These are phyloP conservation scores for Zaprionus taronus DNA, from an alignment of 1,140 invertebrate genomes.

Conservation along the genomic window DNA sequence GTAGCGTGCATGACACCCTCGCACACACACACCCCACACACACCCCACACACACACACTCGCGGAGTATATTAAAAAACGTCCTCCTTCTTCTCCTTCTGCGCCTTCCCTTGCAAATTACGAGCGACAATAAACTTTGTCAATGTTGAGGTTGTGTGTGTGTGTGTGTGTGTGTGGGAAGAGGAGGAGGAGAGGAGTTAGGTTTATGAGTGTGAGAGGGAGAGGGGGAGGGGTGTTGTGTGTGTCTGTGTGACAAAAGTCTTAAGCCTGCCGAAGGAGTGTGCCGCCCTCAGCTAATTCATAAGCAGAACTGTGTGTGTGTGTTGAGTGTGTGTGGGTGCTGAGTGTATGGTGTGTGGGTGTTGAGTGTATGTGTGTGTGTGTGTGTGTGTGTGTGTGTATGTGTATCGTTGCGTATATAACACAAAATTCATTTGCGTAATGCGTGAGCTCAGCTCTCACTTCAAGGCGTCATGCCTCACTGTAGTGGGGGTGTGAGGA, in stretches of 20 bases:
- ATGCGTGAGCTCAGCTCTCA: slow-evolving; percentile 51
- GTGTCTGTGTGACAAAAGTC: slow-evolving; percentile 39
- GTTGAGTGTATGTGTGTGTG: slow-evolving; percentile 4
- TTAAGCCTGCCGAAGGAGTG: slow-evolving; percentile 70
- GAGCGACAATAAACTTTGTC: slow-evolving; percentile 69
- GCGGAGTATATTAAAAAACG: slow-evolving; percentile 59
- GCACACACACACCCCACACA: slow-evolving; percentile 35
- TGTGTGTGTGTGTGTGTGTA: slow-evolving; percentile 8
- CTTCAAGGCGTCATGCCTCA: not conserved
- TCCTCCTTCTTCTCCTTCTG: slow-evolving; percentile 10
- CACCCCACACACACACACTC: slow-evolving; percentile 15
- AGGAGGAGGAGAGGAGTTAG: not conserved
- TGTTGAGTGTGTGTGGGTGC: no score
- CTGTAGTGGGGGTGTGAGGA: not conserved
- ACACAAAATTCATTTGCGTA: slow-evolving; percentile 74
- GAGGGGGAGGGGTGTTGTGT: not conserved
- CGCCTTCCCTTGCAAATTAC: slow-evolving; percentile 52
- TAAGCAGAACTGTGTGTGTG: slow-evolving; percentile 39
- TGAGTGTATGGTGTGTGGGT: slow-evolving; percentile 3
- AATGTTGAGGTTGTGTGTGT: slow-evolving; percentile 27
- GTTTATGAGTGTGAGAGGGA: slow-evolving; percentile 2
- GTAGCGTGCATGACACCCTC: slow-evolving; percentile 65
- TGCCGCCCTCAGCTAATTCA: slow-evolving; percentile 68
- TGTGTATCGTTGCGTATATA: slow-evolving; percentile 2
- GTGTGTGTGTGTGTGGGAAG: slow-evolving; percentile 2